phyloP scores from a whole-genome alignment of 2,797 vertebrate species.

The Phyllotis vaccarum region DNA sequence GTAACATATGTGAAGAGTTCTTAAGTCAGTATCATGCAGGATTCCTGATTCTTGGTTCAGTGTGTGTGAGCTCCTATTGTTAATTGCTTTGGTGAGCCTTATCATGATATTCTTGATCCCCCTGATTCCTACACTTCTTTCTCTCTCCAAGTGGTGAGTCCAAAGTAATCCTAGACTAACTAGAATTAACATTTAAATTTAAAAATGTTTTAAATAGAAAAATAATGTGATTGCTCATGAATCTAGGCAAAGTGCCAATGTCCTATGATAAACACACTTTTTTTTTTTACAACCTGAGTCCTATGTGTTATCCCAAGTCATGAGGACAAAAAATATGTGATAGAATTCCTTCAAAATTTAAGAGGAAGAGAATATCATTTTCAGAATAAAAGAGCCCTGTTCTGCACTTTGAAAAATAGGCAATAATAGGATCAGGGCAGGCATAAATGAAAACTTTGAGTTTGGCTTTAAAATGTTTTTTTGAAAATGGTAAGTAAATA shows the following conservation, averaged over 20 bases:
- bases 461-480: too few relatives aligned
- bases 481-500: not conserved
- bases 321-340: not conserved
- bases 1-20: too few relatives aligned
- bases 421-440: not conserved
- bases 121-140: too few relatives aligned
- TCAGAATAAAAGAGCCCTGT: not conserved
- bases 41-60: too few relatives aligned
- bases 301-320: not conserved
- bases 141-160: too few relatives aligned
- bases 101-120: too few relatives aligned
- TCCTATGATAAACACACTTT: not conserved
- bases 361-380: not conserved
- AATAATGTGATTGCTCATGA: not conserved
- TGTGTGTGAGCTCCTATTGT: too few relatives aligned
- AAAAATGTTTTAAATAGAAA: not conserved
- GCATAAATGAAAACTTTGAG: too few relatives aligned
- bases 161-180: too few relatives aligned
- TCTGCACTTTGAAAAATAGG: not conserved
- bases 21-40: too few relatives aligned
- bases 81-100: too few relatives aligned
- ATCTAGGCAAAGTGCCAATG: not conserved
- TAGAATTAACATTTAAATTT: not conserved
- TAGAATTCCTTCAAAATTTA: not conserved
- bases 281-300: too few relatives aligned